Evolutionary conservation across 2,888 invertebrate genomes (phyloP), one percentile per base, ranked within the genome.

Genomic region (Philonicus albiceps): DNA sequence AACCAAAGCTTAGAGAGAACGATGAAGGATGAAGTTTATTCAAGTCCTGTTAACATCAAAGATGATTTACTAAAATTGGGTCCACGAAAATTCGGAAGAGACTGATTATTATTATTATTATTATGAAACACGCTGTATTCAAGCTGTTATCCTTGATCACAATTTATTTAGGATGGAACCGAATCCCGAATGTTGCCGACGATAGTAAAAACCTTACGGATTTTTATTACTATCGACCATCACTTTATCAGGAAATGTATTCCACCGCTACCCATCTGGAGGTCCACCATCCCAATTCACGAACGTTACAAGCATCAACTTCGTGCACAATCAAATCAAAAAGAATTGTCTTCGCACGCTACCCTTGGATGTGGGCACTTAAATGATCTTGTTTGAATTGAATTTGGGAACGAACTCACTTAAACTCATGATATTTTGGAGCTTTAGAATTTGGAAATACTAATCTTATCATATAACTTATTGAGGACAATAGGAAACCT

Each of bases 271-370:
- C 93, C 99, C 99, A 6, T 96, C 97, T 8, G 99, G 99, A 86
- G 99, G 99, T 2, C 99, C 99, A 31, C 97, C 98, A 85, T n/a
- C n/a, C n/a, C 99, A 99, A 92, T 99, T 99, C 91, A 97, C 97
- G 27, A 98, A 98, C 92, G 98, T 97, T 13, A 96, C 98, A 93
- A 97, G 98, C 84, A 97, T 99, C 80, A 99, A 99, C 93, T 94
- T 99, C 93, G 99, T 99, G 92, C 99, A 99, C 92, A 99, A 99
- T 93, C 97, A 97, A 93, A 99, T 99, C 90, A 99, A 99, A 92
- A 99, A 99, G 92, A 99, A 99, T 93, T 96, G 97, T 90, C 93
- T 99, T 87, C 98, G 98, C 22, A 97, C 98, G 31, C 93, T 99
- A 89, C 99, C 99, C 31, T 93, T 99, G 84, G 99, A 99, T 93